These are phyloP conservation scores for Tiaroga cobitis DNA, from an alignment of 2,797 vertebrate genomes.

Conservation along the genomic window DNA sequence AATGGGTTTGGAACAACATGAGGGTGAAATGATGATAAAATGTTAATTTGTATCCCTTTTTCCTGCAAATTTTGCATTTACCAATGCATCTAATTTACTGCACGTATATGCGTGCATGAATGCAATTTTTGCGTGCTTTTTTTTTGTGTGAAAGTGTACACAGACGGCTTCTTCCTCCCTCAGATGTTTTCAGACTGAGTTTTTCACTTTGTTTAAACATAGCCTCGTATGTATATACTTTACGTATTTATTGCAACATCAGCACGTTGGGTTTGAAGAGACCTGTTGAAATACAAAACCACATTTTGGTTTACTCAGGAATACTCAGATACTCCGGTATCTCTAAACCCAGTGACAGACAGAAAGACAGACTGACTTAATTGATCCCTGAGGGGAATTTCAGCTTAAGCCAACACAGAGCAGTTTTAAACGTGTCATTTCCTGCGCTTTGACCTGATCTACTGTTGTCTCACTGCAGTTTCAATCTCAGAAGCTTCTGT, in stretches of 20 bases:
- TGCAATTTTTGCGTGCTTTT: background rate
- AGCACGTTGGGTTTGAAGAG: background rate
- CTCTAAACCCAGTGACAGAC: background rate
- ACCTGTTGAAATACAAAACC: background rate
- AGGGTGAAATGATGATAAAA: background rate
- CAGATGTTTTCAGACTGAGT: background rate
- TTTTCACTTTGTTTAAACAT: background rate
- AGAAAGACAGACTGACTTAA: conserved; percentile 12
- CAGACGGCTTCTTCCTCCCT: background rate
- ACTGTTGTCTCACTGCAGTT: conserved; percentile 9
- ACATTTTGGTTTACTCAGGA: background rate
- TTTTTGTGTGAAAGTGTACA: background rate
- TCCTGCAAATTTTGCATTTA: background rate
- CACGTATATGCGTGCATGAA: background rate
- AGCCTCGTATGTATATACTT: background rate
- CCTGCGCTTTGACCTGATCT: conserved; percentile 6
- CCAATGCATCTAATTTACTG: background rate
- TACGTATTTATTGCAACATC: background rate
- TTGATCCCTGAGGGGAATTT: conserved; percentile 9
- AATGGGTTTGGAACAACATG: background rate
- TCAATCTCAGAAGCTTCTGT: conserved; percentile 18
- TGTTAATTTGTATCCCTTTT: background rate
- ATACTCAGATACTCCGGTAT: background rate
- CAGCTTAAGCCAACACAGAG: background rate
- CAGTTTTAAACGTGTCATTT: conserved; percentile 23